Evolutionary conservation across 2,113 vertebrate genomes (phyloP).

Genomic region (Campylomormyrus tamandua): DNA sequence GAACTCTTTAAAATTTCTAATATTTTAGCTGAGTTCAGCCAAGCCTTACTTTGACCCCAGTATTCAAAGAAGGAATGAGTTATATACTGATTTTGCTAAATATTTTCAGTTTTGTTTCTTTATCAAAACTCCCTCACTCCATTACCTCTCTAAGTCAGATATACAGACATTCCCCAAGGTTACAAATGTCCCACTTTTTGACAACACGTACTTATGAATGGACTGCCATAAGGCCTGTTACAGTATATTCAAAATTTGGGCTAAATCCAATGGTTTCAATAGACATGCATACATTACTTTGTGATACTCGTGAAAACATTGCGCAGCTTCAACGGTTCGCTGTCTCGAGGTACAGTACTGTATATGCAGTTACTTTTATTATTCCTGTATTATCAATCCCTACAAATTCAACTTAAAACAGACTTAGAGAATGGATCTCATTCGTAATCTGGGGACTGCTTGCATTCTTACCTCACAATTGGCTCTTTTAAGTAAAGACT

Average conservation of each 20-base stretch:
- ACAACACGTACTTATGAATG: background rate
- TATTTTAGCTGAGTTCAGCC: background rate
- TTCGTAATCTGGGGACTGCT: background rate
- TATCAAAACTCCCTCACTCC: background rate
- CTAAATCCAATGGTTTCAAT: background rate
- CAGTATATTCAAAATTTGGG: background rate
- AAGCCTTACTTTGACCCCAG: background rate
- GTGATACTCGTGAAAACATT: background rate
- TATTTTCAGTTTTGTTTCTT: background rate
- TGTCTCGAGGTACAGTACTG: background rate
- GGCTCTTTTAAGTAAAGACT: background rate
- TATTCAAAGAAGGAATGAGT: constrained; percentile 2
- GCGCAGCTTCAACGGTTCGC: background rate
- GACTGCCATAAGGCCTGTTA: background rate
- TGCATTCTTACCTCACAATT: background rate
- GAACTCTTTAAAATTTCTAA: background rate
- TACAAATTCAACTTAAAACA: background rate
- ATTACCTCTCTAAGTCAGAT: background rate
- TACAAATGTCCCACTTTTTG: background rate
- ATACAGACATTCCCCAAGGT: background rate
- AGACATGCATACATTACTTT: background rate
- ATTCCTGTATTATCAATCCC: background rate
- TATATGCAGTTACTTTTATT: background rate
- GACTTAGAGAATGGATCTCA: background rate
- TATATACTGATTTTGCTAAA: background rate